Base-by-base conservation (phyloP, 2,113 vertebrate species). In the Eubucco bourcierii region DNA sequence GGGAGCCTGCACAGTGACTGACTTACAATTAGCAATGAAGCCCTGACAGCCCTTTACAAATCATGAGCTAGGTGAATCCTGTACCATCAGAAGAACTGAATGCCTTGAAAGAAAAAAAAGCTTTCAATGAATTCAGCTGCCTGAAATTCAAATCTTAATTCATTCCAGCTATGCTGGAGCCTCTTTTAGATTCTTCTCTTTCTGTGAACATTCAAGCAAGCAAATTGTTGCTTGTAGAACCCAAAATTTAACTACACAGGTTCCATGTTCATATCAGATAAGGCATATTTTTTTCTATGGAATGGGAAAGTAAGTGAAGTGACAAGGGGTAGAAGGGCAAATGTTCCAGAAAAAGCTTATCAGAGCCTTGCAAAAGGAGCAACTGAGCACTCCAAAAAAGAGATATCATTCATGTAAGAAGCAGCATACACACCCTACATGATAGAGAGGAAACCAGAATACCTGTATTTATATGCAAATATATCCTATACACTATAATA, bases 61-160 rank as follows among this genome's bases (percentile, higher is more conserved):
- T 71, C 58, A 53, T 19, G 61, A 78, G 46, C 68, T 44, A 53
- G 76, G 70, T 58, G 66, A 88, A 81, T 80, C 25, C 65, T 91
- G 75, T 72, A 47, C 82, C 58, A 39, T 72, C 34, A 80, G 53
- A 82, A 85, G 60, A 83, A 71, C 28, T 50, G 68, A 80, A 60
- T 44, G 31, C 15, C 66, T 87, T 93, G 34, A 83, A 84, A 94
- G 33, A 65, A 77, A 88, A 88, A 81, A 74, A 74, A 58, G 4
- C 12, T 77, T 93, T 63, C 72, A 75, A n/a, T 58, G 77, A 81
- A 84, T 76, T 39, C 37, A 39, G 18, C 10, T 73, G 84, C 27
- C 27, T 75, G 82, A 94, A 93, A 94, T 95, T 75, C 67, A 88
- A 88, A 86, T 90, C 73, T 78, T 64, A 60, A 81, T 93, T 93